These are phyloP conservation scores for Lagopus muta DNA, from an alignment of 2,113 vertebrate species.

Conservation along the genomic window DNA sequence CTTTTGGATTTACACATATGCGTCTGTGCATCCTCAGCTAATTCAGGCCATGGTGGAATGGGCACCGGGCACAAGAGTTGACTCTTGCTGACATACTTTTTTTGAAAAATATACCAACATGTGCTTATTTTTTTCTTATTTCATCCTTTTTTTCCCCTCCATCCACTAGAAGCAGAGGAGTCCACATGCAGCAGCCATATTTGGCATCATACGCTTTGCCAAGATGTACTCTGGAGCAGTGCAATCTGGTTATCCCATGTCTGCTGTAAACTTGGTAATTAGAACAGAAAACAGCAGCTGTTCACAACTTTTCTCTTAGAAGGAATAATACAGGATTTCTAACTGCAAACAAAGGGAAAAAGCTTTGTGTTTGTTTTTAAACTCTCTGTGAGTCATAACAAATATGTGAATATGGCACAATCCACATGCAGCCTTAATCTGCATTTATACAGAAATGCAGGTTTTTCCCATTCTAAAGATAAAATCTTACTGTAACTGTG, in stretches of 20 bases:
- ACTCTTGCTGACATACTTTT: neutral
- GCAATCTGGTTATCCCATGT: neutral
- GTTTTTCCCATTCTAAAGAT: neutral
- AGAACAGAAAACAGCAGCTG: neutral
- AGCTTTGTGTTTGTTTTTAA: neutral
- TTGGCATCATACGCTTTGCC: neutral
- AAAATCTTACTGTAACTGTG: neutral
- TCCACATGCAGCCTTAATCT: neutral
- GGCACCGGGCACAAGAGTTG: neutral
- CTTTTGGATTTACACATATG: neutral
- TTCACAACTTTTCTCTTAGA: neutral
- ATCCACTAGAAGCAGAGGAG: neutral
- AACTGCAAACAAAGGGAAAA: neutral
- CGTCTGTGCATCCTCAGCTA: slow-evolving; percentile 6
- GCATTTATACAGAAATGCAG: neutral
- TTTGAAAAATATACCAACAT: fast-evolving
- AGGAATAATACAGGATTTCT: neutral
- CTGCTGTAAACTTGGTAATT: neutral
- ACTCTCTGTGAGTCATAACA: neutral
- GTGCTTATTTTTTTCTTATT: neutral
- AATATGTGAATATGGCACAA: neutral
- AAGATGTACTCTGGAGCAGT: neutral
- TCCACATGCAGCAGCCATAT: neutral
- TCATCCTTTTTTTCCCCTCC: neutral
- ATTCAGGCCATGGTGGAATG: neutral